Percentiles rank a stretch among this genome's conserved stretches.
Evolutionary conservation across 2,888 invertebrate species (phyloP).

Genomic region (Heliconius ismenius): DNA sequence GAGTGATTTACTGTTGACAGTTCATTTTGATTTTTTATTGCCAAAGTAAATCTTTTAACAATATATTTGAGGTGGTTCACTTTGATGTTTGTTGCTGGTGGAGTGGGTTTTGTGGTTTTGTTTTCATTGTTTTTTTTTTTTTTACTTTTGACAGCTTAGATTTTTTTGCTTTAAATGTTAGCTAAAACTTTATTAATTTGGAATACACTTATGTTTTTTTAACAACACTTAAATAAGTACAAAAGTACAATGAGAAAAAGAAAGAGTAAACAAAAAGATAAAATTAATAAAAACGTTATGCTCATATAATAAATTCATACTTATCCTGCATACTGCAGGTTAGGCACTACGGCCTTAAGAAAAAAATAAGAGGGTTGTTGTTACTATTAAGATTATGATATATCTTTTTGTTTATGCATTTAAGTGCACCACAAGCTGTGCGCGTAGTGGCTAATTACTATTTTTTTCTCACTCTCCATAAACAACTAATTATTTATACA

Average conservation of each 20-base stretch:
- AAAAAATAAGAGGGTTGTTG: too few species aligned
- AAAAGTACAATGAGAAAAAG: too few species aligned
- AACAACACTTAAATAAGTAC: too few species aligned
- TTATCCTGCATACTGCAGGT: too few species aligned
- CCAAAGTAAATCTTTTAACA: slow-evolving; percentile 45
- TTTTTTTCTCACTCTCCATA: neutral
- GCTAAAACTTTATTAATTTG: neutral
- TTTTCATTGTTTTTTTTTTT: neutral
- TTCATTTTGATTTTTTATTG: slow-evolving; percentile 56
- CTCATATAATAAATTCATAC: too few species aligned
- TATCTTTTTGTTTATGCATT: neutral
- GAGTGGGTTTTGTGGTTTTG: neutral
- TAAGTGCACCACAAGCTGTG: neutral
- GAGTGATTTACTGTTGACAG: slow-evolving; percentile 67
- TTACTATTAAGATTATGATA: too few species aligned
- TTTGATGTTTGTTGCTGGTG: slow-evolving; percentile 19
- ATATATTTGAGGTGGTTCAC: slow-evolving; percentile 27
- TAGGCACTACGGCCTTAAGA: too few species aligned
- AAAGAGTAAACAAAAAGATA: too few species aligned
- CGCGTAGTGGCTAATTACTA: neutral
- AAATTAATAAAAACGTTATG: too few species aligned
- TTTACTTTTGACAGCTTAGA: too few species aligned
- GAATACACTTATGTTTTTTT: neutral
- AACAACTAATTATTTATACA: neutral
- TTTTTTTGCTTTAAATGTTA: too few species aligned